Conservation (phyloP, 2,888 invertebrate genomes). For the Orthosia cruda region DNA sequence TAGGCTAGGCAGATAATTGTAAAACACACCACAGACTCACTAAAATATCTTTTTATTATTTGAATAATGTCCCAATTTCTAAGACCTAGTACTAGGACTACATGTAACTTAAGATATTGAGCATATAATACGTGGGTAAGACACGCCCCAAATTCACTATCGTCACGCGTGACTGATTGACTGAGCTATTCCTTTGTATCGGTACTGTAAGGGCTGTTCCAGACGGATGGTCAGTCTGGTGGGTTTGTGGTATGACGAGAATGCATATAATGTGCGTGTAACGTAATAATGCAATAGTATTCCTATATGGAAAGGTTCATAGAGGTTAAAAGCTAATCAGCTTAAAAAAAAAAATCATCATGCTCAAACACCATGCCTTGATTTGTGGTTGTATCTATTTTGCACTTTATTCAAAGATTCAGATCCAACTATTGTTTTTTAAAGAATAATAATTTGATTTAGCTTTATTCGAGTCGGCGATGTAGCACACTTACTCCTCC, state of each 20-base stretch:
- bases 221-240: constrained; percentile 1
- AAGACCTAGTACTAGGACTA: neutral
- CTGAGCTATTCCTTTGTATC: constrained; percentile 15
- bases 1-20: too few relatives aligned
- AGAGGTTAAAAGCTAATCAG: neutral
- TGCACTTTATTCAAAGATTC: too few relatives aligned
- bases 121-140: neutral
- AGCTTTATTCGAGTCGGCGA: too few relatives aligned
- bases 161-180: constrained; percentile 21
- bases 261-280: neutral
- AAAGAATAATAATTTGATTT: too few relatives aligned
- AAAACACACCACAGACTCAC: too few relatives aligned
- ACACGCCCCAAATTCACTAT: neutral
- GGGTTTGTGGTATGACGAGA: neutral
- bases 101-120: constrained; percentile 3
- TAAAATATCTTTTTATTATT: too few relatives aligned
- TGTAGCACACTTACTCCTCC: too few relatives aligned
- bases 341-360: too few relatives aligned
- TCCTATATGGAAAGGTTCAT: neutral
- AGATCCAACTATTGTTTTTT: too few relatives aligned
- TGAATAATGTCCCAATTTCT: neutral
- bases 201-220: neutral
- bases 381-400: too few relatives aligned
- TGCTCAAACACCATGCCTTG: too few relatives aligned
- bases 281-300: neutral